These are phyloP conservation scores for Thymelicus acteon DNA, from an alignment of 2,888 invertebrate genomes.

Conservation along the genomic window DNA sequence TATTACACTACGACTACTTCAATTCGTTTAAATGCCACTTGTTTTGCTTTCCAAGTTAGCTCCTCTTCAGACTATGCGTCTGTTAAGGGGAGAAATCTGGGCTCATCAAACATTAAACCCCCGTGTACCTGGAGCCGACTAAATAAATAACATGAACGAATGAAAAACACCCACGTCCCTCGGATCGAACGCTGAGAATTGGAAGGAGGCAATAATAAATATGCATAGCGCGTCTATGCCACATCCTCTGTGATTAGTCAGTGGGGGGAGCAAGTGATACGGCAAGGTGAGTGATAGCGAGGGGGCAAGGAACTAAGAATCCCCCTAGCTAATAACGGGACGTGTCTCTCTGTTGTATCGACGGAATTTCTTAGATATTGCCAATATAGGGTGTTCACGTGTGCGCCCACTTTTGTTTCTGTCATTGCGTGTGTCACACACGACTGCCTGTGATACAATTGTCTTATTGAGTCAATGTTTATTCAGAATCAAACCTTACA, in stretches of 20 bases:
- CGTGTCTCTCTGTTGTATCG: slow-evolving; percentile 78
- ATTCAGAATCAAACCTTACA: background rate
- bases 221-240: slow-evolving; percentile 83
- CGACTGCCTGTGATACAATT: slow-evolving; percentile 48
- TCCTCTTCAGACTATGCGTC: slow-evolving; percentile 57
- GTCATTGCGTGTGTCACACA: slow-evolving; percentile 58
- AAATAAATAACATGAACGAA: slow-evolving; percentile 79
- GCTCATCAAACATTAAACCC: slow-evolving; percentile 81
- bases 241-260: slow-evolving; percentile 83
- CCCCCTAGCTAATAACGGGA: slow-evolving; percentile 80
- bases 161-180: slow-evolving; percentile 78
- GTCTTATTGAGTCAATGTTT: slow-evolving; percentile 45
- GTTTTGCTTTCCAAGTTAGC: slow-evolving; percentile 50
- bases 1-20: slow-evolving; percentile 34
- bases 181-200: slow-evolving; percentile 76
- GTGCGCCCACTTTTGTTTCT: slow-evolving; percentile 75
- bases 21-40: slow-evolving; percentile 43
- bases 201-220: slow-evolving; percentile 79
- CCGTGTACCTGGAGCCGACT: slow-evolving; percentile 69
- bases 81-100: slow-evolving; percentile 74
- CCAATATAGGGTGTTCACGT: slow-evolving; percentile 79
- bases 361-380: slow-evolving; percentile 81
- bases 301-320: slow-evolving; percentile 73
- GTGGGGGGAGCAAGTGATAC: slow-evolving; percentile 66
- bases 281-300: slow-evolving; percentile 83